These are phyloP conservation scores for Choristoneura fumiferana DNA, from an alignment of 1,140 invertebrate genomes.

Conservation along the genomic window DNA sequence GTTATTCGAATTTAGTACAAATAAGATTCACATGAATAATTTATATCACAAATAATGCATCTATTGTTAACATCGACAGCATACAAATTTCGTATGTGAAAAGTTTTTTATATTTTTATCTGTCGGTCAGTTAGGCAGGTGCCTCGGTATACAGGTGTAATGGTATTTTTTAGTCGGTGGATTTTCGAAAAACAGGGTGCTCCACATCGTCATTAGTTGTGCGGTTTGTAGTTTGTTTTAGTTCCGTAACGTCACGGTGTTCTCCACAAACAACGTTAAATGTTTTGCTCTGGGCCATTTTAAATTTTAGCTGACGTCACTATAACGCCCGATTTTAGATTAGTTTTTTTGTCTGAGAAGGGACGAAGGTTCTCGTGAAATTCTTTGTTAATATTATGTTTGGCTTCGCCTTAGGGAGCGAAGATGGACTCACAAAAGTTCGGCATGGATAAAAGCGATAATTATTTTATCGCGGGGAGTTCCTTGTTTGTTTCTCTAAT, in stretches of 20 bases:
- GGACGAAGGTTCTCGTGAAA: conserved; percentile 46
- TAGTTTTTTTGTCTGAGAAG: conserved; percentile 53
- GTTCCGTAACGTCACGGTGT: conserved; percentile 66
- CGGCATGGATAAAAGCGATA: conserved; percentile 71
- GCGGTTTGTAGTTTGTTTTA: conserved; percentile 63
- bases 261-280: conserved; percentile 36
- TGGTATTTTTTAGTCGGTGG: conserved; percentile 27
- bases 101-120: conserved; percentile 40
- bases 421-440: conserved; percentile 43
- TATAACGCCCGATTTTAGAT: conserved; percentile 64
- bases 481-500: conserved; percentile 77
- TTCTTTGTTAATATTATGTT: conserved; percentile 65
- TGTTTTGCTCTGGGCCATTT: conserved; percentile 24
- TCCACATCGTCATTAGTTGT: conserved; percentile 37
- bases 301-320: conserved; percentile 68
- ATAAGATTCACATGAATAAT: conserved; percentile 29
- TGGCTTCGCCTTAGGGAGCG: conserved; percentile 50
- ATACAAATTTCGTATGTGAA: conserved; percentile 29
- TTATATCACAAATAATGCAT: conserved; percentile 25
- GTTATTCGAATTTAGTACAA: conserved; percentile 19
- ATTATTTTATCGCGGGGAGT: conserved; percentile 74
- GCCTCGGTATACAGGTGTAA: conserved; percentile 53
- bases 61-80: conserved; percentile 42
- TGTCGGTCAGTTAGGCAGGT: conserved; percentile 58
- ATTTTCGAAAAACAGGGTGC: conserved; percentile 44